Conservation (phyloP, 2,797 vertebrate species). For the Crocodylus rhombifer region DNA sequence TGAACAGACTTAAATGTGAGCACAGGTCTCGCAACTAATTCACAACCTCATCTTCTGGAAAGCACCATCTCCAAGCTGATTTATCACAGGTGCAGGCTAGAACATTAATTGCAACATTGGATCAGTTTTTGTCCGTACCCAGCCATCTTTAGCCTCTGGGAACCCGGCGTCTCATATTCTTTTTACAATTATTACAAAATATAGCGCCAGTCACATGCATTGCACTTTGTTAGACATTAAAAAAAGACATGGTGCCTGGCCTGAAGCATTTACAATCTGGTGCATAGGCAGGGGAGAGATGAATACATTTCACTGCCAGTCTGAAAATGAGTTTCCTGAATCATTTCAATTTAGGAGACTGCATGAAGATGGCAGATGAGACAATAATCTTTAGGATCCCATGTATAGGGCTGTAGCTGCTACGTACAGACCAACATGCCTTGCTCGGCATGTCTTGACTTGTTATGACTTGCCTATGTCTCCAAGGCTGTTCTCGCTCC, state of each 20-base stretch:
- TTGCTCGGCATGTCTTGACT: accelerated
- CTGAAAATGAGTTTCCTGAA: conserved; percentile 42
- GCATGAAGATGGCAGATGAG: neutral
- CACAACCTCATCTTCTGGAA: conserved; percentile 54
- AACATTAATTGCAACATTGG: conserved; percentile 69
- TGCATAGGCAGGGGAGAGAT: conserved; percentile 35
- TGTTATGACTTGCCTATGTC: neutral
- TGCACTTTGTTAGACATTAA: conserved; percentile 52
- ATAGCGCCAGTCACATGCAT: conserved; percentile 14
- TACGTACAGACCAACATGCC: neutral
- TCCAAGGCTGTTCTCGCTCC: neutral
- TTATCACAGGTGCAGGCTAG: conserved; percentile 62
- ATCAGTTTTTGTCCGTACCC: conserved; percentile 18
- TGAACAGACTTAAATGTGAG: conserved; percentile 34
- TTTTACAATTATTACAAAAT: conserved; percentile 62
- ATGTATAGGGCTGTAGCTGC: neutral
- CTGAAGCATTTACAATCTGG: conserved; percentile 46
- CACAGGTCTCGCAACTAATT: conserved; percentile 56
- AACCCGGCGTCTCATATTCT: conserved; percentile 28
- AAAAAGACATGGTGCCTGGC: conserved; percentile 50
- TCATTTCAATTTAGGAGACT: neutral
- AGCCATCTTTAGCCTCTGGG: conserved; percentile 29
- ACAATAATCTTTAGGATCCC: neutral
- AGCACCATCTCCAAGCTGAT: conserved; percentile 44
- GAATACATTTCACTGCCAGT: conserved; percentile 12